Percentiles rank a stretch among this genome's conserved stretches.
phyloP scores from a whole-genome alignment of 2,797 vertebrate genomes.

The Loriculus beryllinus region DNA sequence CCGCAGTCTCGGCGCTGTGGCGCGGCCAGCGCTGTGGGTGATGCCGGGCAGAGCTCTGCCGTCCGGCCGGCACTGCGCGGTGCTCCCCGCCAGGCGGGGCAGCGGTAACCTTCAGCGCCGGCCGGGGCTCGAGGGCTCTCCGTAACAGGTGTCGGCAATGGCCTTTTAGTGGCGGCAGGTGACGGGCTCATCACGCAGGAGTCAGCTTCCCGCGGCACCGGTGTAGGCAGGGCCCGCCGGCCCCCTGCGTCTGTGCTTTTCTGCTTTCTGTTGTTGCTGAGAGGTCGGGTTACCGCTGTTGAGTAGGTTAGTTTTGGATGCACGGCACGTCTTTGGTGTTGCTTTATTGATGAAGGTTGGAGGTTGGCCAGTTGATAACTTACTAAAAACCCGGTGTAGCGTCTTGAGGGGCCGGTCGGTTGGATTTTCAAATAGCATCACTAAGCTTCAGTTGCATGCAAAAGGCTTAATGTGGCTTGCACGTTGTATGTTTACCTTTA shows the following conservation, averaged over 20 bases:
- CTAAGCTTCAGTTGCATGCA: rapidly evolving
- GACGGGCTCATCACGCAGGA: background rate
- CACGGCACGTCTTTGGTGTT: background rate
- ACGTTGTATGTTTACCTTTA: rapidly evolving
- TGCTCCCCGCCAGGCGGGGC: background rate
- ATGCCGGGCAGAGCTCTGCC: background rate
- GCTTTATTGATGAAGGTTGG: background rate
- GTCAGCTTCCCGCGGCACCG: background rate
- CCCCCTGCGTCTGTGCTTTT: too few species aligned
- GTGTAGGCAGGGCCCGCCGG: background rate
- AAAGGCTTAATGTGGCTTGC: too few species aligned
- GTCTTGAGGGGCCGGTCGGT: rapidly evolving
- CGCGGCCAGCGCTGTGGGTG: background rate
- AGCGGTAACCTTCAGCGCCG: background rate
- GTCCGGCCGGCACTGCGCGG: background rate
- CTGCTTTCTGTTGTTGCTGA: background rate
- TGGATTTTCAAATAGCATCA: background rate
- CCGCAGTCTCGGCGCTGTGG: background rate
- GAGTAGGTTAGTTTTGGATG: background rate
- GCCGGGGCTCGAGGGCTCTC: background rate
- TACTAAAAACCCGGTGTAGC: rapidly evolving
- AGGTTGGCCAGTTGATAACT: background rate
- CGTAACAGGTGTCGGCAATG: background rate
- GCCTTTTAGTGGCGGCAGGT: background rate
- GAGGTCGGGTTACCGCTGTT: background rate